Conservation (phyloP, 2,113 vertebrate species). For the Coregonus clupeaformis region DNA sequence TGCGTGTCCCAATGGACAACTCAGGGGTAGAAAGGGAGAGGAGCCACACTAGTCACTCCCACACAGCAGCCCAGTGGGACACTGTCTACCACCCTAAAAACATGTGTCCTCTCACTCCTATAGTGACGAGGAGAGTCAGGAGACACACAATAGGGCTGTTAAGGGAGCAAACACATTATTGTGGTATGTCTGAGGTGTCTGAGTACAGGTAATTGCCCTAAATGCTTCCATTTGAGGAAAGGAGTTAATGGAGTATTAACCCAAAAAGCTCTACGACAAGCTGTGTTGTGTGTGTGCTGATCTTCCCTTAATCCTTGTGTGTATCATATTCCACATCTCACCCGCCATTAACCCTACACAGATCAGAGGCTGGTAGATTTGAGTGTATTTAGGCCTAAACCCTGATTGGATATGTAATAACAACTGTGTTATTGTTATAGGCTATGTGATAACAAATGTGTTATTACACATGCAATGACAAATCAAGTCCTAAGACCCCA, state of each 20-base stretch:
- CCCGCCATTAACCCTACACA: too few relatives aligned
- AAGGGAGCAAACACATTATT: too few relatives aligned
- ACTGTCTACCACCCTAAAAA: background rate
- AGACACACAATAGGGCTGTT: background rate
- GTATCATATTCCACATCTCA: too few relatives aligned
- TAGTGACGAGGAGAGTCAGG: background rate
- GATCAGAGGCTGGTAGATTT: too few relatives aligned
- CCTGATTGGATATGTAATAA: background rate
- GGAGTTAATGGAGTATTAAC: too few relatives aligned
- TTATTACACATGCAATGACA: background rate
- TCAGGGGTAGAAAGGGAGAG: background rate
- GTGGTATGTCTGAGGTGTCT: too few relatives aligned
- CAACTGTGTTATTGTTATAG: too few relatives aligned
- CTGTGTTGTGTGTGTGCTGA: background rate
- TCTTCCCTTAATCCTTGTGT: too few relatives aligned
- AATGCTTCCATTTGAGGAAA: too few relatives aligned
- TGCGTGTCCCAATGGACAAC: constrained; percentile 33
- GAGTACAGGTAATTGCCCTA: too few relatives aligned
- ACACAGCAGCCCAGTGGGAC: background rate
- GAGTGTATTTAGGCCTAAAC: too few relatives aligned
- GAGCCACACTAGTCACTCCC: background rate
- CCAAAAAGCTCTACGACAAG: too few relatives aligned
- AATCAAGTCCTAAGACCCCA: background rate
- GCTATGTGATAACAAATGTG: background rate
- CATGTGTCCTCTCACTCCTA: background rate